These are phyloP conservation scores for Clarias fuscus DNA, from an alignment of 2,797 vertebrate species.

Conservation along the genomic window DNA sequence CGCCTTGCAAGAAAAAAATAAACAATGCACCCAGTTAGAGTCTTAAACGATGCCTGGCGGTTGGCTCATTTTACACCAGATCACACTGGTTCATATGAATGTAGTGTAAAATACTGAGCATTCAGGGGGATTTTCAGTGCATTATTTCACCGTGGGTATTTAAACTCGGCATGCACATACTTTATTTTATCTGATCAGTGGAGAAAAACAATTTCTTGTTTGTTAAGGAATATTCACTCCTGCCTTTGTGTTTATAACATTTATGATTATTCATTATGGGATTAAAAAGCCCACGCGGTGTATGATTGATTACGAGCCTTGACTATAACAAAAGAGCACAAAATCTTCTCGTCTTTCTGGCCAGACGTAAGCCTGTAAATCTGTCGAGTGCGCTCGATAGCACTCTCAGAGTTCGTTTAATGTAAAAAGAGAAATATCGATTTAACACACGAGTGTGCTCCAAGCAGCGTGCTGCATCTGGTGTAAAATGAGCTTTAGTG, in stretches of 20 bases:
- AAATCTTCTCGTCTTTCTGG: not conserved
- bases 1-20: conserved; percentile 26
- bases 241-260: not conserved
- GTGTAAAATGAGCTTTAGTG: conserved; percentile 13
- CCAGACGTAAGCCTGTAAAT: too few relatives aligned
- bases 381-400: not conserved
- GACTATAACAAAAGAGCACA: not conserved
- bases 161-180: not conserved
- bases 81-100: not conserved
- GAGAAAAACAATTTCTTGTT: not conserved
- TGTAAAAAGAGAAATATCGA: too few relatives aligned
- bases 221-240: not conserved
- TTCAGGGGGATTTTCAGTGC: not conserved
- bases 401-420: not conserved
- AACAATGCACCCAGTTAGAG: conserved; percentile 17
- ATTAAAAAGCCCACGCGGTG: not conserved
- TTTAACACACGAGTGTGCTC: not conserved
- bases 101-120: not conserved
- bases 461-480: not conserved
- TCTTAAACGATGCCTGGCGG: conserved; percentile 13
- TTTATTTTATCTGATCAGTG: not conserved
- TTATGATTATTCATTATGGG: not conserved
- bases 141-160: not conserved
- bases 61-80: conserved; percentile 10
- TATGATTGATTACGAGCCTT: not conserved